Percentiles rank a stretch among this genome's conserved stretches.
These are phyloP conservation scores for Plagodis dolabraria DNA, from an alignment of 2,888 invertebrate species.

Conservation along the genomic window DNA sequence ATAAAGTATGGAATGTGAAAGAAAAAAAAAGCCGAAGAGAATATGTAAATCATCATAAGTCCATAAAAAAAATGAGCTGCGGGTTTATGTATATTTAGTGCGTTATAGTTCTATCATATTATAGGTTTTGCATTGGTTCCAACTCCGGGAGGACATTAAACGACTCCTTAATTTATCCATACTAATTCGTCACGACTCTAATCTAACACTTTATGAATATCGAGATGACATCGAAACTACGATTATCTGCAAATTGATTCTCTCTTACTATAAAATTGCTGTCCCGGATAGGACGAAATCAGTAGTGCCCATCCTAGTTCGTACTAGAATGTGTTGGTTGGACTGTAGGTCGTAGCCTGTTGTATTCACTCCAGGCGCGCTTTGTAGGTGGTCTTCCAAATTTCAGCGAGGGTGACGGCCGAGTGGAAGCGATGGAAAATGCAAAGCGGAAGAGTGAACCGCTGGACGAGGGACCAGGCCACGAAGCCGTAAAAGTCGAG, in stretches of 20 bases:
- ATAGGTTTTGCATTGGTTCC: constrained; percentile 14
- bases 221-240: constrained; percentile 67
- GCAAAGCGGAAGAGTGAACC: constrained; percentile 96
- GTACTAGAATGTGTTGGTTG: constrained; percentile 52
- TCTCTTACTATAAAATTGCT: constrained; percentile 75
- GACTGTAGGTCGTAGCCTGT: constrained; percentile 44
- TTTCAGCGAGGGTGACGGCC: constrained; percentile 96
- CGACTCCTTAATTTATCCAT: constrained; percentile 42
- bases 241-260: constrained; percentile 60
- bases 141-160: constrained; percentile 53
- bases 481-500: constrained; percentile 96
- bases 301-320: constrained; percentile 51
- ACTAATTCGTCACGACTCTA: constrained; percentile 65
- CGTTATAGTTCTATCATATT: constrained; percentile 43
- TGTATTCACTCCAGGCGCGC: constrained; percentile 91
- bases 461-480: constrained; percentile 96
- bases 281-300: constrained; percentile 79
- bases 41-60: constrained; percentile 51
- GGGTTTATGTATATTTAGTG: constrained; percentile 47
- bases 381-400: constrained; percentile 98
- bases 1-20: constrained; percentile 73
- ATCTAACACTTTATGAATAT: constrained; percentile 64
- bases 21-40: constrained; percentile 52
- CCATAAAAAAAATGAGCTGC: constrained; percentile 54
- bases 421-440: constrained; percentile 99